Conservation (phyloP, 2,888 invertebrate genomes). For the Epinotia nisella region DNA sequence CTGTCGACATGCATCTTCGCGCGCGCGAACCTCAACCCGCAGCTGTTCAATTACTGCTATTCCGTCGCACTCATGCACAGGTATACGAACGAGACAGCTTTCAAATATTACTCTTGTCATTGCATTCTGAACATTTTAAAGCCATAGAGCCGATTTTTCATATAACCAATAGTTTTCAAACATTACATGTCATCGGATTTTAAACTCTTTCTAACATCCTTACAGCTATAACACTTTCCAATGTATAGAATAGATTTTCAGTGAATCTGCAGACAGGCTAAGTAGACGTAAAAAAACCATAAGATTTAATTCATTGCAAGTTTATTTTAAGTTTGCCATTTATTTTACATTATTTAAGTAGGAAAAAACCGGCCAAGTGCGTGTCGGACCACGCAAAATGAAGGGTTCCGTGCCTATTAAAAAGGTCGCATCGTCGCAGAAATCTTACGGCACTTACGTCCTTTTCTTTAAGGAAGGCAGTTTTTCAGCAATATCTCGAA, state of each 20-base stretch:
- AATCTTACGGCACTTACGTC: too few species aligned
- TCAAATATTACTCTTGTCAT: background rate
- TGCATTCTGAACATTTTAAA: background rate
- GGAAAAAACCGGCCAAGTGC: too few species aligned
- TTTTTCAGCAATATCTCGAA: too few species aligned
- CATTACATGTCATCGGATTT: background rate
- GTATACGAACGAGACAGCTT: slow-evolving; percentile 52
- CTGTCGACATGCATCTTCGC: slow-evolving; percentile 88
- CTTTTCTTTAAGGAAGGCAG: too few species aligned
- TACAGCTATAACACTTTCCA: background rate
- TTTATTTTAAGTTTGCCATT: slow-evolving; percentile 5
- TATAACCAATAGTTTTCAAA: background rate
- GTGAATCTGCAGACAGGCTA: background rate
- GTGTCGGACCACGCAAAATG: too few species aligned
- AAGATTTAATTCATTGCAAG: background rate
- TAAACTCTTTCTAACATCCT: background rate
- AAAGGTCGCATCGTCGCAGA: too few species aligned
- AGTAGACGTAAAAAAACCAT: background rate
- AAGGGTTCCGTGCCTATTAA: too few species aligned
- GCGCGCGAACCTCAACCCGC: slow-evolving; percentile 90
- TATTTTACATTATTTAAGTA: slow-evolving; percentile 8
- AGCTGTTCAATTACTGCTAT: slow-evolving; percentile 91
- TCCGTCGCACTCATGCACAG: slow-evolving; percentile 91
- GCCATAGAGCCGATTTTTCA: background rate
- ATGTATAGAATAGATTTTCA: background rate